These are phyloP conservation scores for Cinclus mexicanus DNA, from an alignment of 2,113 vertebrate species.

Conservation along the genomic window DNA sequence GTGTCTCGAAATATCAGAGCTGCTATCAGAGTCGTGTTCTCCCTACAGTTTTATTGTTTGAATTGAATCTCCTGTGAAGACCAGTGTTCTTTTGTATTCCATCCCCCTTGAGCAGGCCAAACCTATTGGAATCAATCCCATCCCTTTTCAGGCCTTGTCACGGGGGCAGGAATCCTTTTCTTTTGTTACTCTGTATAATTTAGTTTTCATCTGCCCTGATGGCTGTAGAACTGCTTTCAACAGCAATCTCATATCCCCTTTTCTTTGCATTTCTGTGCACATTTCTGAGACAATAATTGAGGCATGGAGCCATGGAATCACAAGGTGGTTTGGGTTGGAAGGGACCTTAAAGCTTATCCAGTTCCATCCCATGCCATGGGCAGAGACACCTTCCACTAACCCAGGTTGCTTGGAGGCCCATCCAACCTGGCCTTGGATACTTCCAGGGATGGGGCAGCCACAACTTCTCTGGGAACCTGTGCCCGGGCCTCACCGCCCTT, in stretches of 20 bases:
- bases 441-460: background rate
- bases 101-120: background rate
- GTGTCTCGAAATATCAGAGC: background rate
- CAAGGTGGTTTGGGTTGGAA: background rate
- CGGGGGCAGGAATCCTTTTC: background rate
- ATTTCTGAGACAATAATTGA: background rate
- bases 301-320: background rate
- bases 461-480: background rate
- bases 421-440: background rate
- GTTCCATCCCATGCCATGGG: background rate
- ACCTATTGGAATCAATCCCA: background rate
- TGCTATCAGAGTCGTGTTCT: background rate
- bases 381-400: background rate
- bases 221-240: background rate
- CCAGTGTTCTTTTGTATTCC: background rate
- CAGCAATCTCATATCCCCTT: background rate
- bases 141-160: background rate
- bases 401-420: background rate
- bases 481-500: too few species aligned
- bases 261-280: background rate
- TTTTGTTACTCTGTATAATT: background rate
- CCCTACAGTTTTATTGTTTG: background rate
- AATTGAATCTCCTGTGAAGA: background rate
- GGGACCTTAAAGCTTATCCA: background rate
- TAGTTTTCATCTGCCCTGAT: background rate